A percentile compares a stretch with the other conserved stretches of the same genome.
Conservation (phyloP, 2,113 vertebrate species). For the Columba livia region DNA sequence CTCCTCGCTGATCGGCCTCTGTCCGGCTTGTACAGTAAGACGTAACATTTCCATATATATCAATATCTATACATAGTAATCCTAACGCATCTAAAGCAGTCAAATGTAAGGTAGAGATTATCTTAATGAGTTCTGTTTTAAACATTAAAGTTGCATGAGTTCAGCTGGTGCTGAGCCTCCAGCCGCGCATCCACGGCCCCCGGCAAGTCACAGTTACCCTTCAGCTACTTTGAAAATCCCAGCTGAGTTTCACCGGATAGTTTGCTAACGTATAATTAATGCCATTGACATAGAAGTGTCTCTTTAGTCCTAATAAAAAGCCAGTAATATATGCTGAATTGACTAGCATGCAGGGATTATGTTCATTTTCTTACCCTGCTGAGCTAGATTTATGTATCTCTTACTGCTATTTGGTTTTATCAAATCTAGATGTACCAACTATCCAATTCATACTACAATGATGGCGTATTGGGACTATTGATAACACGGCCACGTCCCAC, state of each 20-base stretch:
- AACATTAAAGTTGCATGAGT: not conserved
- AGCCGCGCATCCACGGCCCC: not conserved
- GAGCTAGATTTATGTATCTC: not conserved
- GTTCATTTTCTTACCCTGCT: not conserved
- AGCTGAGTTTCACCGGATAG: not conserved
- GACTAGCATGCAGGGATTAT: not conserved
- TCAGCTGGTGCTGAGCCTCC: not conserved
- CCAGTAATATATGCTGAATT: not conserved
- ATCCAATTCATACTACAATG: accelerated
- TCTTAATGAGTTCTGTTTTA: not conserved
- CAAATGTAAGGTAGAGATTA: not conserved
- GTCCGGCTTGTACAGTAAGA: not conserved
- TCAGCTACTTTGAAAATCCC: not conserved
- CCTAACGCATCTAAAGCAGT: not conserved
- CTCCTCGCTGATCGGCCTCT: not conserved
- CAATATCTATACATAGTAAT: not conserved
- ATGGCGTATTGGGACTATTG: accelerated
- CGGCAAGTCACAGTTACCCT: not conserved
- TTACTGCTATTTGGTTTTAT: not conserved
- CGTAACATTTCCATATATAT: not conserved
- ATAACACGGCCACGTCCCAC: not conserved
- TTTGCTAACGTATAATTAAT: not conserved
- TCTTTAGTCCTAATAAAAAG: not conserved
- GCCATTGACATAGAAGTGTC: not conserved
- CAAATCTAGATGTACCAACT: not conserved